Evolutionary conservation across 2,888 invertebrate species (phyloP), one percentile per base, ranked within the genome.

Genomic region (Mythimna ferrago): DNA sequence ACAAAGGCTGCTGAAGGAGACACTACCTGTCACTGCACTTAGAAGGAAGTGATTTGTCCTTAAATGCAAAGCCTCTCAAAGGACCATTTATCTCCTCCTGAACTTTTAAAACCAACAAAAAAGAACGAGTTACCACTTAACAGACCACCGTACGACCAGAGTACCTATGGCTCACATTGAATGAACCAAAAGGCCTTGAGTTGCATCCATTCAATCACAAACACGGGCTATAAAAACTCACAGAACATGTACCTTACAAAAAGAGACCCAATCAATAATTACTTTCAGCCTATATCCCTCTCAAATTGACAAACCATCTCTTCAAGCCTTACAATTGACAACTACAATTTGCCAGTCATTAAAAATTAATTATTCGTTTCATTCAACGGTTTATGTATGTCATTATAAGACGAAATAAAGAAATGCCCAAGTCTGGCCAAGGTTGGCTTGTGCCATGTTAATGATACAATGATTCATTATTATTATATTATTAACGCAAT

Each of bases 351-450:
- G 78, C 75, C 82, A 75, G 81, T 84, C 81, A 80, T 78, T 83
- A 76, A 77, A 72, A 74, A 86, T 71, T 80, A 80, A 80, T 76
- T 26, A 26, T 77, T 84, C 58, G 56, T 71, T 73, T 58, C 72
- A 82, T 73, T 84, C 72, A 78, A 62, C 10, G 44, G 70, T 53
- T 35, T 66, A 66, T 81, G 73, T 74, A 51, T 76, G 78, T 69
- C 82, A 76, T 81, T 79, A 77, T 66, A 54, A 81, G 66, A 73
- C 41, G 75, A 80, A 76, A 81, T 80, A 85, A 85, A 78, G 83
- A 83, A 85, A 84, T 80, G 78, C 56, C 81, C 82, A 77, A 71
- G 65, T 66, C 41, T 38, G 79, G 76, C 81, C 85, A 86, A 85
- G 85, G 64, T 16, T 71, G 65, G 66, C 70, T 71, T 76, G 71